Base-by-base conservation (phyloP, 2,888 invertebrate genomes). In the Lepidocyrtinus sp. region DNA sequence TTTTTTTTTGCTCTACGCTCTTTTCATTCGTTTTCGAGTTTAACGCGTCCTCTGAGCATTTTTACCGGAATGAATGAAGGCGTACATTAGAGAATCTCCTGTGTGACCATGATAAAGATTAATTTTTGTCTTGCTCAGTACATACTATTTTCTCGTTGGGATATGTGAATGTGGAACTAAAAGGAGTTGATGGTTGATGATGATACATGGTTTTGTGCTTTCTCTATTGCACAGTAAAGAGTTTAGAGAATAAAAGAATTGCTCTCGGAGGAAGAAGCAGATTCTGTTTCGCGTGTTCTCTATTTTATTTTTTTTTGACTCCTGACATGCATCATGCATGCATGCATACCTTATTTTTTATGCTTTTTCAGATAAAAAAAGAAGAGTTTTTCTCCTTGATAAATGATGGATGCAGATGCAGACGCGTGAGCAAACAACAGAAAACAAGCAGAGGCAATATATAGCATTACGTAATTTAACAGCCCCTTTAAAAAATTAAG, bases 321-420 rank as follows among this genome's bases (percentile, higher is more conserved):
- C 5, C 17, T 55, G 55, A 55, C 55, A 55, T 55, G 55, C 55
- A 55, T 55, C 55, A 55, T 55, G 55, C 55, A 55, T 55, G 15
- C 55, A 55, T 55, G 55, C 55, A 55, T 55, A 55, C 55, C 17
- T 55, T 12, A 55, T 7, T 5, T 55, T 55, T 55, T 55, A 55
- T n/a, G 55, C 15, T n/a, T 55, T n/a, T n/a, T 55, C 15, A 55
- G 36, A 36, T 15, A 55, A 55, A 55, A 15, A 55, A 5, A 55
- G 55, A 55, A n/a, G 55, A 7, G 9, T 55, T n/a, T 55, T 55
- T 55, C 55, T 55, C n/a, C 55, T 55, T 55, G 55, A 55, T 55
- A 55, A 55, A 55, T 55, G 55, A n/a, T 55, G 55, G n/a, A n/a
- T 55, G 55, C 55, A 55, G 55, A 55, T 55, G 55, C 15, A 55